Evolutionary conservation across 1,140 invertebrate genomes (phyloP).

Genomic region (Propsilocerus akamusi): DNA sequence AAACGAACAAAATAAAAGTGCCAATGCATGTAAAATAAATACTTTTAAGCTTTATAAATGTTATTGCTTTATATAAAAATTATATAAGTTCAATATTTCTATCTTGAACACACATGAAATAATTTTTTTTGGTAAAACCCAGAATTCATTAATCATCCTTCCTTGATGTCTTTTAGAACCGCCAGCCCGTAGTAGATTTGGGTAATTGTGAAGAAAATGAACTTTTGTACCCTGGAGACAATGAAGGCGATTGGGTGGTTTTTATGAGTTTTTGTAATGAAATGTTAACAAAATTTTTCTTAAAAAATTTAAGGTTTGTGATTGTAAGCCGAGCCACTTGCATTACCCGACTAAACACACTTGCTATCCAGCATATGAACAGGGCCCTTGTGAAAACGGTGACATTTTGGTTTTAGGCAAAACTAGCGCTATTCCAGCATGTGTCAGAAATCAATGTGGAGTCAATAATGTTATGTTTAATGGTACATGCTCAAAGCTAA

Average conservation of each 20-base stretch:
- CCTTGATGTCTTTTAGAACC: constrained; percentile 28
- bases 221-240: constrained; percentile 38
- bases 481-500: constrained; percentile 28
- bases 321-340: constrained; percentile 15
- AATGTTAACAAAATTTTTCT: not conserved
- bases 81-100: too few relatives aligned
- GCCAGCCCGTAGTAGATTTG: constrained; percentile 32
- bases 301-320: not conserved
- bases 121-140: too few relatives aligned
- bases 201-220: constrained; percentile 36
- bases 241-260: constrained; percentile 32
- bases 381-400: constrained; percentile 34
- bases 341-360: constrained; percentile 35
- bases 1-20: too few relatives aligned
- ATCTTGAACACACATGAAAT: too few relatives aligned
- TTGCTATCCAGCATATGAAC: constrained; percentile 37
- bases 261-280: not conserved
- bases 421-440: constrained; percentile 31
- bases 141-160: too few relatives aligned
- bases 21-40: too few relatives aligned
- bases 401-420: constrained; percentile 33
- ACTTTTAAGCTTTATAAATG: too few relatives aligned
- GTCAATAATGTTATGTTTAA: constrained; percentile 29
- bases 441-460: constrained; percentile 35
- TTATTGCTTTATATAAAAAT: too few relatives aligned